Evolutionary conservation across 2,113 vertebrate species (phyloP).

Genomic region (Nesoenas mayeri): DNA sequence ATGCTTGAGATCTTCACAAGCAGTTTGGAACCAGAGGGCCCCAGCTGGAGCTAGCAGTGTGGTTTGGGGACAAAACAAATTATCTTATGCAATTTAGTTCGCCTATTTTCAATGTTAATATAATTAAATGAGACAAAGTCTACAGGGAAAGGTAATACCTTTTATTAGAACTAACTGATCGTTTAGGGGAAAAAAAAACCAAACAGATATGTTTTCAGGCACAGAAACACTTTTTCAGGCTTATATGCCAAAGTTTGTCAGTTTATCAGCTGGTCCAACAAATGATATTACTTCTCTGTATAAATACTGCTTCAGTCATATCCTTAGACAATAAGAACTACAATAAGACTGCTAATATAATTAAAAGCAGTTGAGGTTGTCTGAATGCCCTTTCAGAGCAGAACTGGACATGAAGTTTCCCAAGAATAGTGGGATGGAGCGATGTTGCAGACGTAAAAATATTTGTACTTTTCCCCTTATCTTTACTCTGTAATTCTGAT

Average conservation of each 20-base stretch:
- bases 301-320: conserved; percentile 20
- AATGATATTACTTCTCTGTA: not conserved
- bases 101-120: not conserved
- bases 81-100: not conserved
- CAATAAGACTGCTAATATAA: conserved; percentile 41
- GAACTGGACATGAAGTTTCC: not conserved
- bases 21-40: not conserved
- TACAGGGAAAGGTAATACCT: not conserved
- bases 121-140: conserved; percentile 21
- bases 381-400: conserved; percentile 1
- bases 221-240: not conserved
- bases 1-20: not conserved
- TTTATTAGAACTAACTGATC: conserved; percentile 7
- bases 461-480: not conserved
- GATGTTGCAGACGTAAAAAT: not conserved
- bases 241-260: not conserved
- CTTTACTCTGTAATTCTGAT: not conserved
- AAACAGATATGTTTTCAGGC: not conserved
- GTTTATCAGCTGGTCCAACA: not conserved
- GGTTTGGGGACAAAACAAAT: conserved; percentile 5
- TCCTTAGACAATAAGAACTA: conserved; percentile 40
- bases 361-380: conserved; percentile 44
- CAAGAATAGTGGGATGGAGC: conserved; percentile 34
- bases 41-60: not conserved
- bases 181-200: not conserved